Evolutionary conservation across 1,140 invertebrate species (phyloP).

Genomic region (Alviniconcha marisindica): DNA sequence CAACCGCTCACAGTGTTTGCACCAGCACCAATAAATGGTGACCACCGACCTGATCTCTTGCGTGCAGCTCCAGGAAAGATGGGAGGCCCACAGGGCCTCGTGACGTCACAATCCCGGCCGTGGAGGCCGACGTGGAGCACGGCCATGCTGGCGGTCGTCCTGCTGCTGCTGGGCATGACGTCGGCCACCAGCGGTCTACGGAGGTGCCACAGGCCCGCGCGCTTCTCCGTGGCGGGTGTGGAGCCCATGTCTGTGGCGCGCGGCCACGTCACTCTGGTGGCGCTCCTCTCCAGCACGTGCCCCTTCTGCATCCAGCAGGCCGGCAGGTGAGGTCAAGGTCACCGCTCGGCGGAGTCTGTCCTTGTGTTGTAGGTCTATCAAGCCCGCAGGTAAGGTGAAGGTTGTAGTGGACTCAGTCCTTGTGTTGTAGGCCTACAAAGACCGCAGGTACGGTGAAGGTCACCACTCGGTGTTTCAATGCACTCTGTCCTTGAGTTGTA

Average conservation of each 20-base stretch:
- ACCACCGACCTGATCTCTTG: too few species aligned
- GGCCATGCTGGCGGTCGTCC: constrained; percentile 47
- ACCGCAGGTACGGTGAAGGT: too few species aligned
- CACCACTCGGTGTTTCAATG: too few species aligned
- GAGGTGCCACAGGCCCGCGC: constrained; percentile 46
- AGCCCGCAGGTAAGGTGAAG: too few species aligned
- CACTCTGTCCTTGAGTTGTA: too few species aligned
- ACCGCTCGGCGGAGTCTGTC: too few species aligned
- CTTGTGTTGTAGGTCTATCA: too few species aligned
- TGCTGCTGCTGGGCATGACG: constrained; percentile 24
- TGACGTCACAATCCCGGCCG: background rate
- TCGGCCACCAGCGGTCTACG: background rate
- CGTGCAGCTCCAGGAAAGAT: background rate
- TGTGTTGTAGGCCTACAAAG: too few species aligned
- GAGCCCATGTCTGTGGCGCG: constrained; percentile 58
- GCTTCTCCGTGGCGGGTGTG: constrained; percentile 57
- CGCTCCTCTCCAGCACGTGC: constrained; percentile 71
- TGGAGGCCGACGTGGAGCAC: constrained; percentile 7
- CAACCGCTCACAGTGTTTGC: too few species aligned
- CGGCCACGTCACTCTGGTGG: constrained; percentile 72
- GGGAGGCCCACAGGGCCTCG: background rate
- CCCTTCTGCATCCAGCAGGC: constrained; percentile 69
- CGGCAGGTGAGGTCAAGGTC: constrained; percentile 63
- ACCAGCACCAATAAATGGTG: too few species aligned
- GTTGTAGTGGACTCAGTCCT: too few species aligned